Percentiles rank a stretch among this genome's conserved stretches.
Conservation (phyloP, 37 sponge, comb jelly and placozoan genomes). For the Hormiphora californensis region DNA sequence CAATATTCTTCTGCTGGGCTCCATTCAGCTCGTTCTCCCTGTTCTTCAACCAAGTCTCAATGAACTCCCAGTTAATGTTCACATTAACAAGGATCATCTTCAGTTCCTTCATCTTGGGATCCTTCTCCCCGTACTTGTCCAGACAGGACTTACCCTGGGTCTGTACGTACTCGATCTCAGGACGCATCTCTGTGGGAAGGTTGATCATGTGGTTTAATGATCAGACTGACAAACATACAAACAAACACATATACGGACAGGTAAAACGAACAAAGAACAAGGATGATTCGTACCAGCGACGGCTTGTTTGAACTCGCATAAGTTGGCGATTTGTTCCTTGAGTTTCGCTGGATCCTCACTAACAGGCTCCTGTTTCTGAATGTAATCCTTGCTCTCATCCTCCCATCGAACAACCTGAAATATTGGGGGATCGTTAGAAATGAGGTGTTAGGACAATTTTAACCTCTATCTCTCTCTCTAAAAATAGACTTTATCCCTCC, state of each 20-base stretch:
- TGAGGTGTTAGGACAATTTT: too few species aligned
- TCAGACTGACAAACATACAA: neutral
- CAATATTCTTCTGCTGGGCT: neutral
- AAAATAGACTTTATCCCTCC: too few species aligned
- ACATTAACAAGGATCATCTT: constrained; percentile 40
- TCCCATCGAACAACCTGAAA: constrained; percentile 10
- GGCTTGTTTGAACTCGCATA: constrained; percentile 17
- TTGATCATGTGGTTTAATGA: too few species aligned
- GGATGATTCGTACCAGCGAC: neutral
- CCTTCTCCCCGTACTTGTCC: constrained; percentile 39
- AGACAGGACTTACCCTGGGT: constrained; percentile 33
- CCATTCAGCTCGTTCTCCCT: constrained; percentile 37
- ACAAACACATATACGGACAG: too few species aligned
- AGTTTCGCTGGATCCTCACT: constrained; percentile 39
- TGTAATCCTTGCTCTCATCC: constrained; percentile 43
- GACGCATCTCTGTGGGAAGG: constrained; percentile 9
- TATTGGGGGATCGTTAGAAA: too few species aligned
- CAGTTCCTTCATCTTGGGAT: constrained; percentile 33
- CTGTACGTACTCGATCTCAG: constrained; percentile 27
- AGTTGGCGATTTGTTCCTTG: constrained; percentile 9
- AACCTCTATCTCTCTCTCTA: too few species aligned
- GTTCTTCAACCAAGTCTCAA: constrained; percentile 32
- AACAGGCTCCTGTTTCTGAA: constrained; percentile 28
- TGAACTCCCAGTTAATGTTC: constrained; percentile 42
- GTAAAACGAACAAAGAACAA: too few species aligned